A percentile compares a stretch with the other conserved stretches of the same genome.
Evolutionary conservation across 2,797 vertebrate genomes (phyloP).

Genomic region (Poecilia gillii): DNA sequence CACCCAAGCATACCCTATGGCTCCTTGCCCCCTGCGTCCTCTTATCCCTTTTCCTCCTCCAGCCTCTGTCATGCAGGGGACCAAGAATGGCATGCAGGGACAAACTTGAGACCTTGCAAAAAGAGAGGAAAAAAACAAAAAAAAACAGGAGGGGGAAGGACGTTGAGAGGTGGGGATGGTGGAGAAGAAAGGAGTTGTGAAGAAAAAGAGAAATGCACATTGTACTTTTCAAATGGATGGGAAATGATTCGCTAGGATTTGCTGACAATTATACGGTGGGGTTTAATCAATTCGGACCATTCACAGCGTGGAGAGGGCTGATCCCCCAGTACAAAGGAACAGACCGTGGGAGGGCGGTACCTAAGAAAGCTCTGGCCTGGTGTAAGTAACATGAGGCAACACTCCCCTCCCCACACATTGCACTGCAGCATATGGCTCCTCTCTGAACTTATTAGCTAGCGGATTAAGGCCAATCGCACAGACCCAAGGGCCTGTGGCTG

Average conservation of each 20-base stretch:
- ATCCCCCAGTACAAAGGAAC: constrained; percentile 90
- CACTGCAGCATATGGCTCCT: constrained; percentile 93
- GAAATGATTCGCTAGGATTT: constrained; percentile 95
- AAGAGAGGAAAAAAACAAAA: constrained; percentile 35
- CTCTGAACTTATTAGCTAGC: constrained; percentile 96
- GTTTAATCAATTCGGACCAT: constrained; percentile 95
- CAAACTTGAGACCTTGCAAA: constrained; percentile 73
- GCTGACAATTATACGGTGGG: constrained; percentile 91
- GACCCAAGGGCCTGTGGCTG: constrained; percentile 81
- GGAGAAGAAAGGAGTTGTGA: constrained; percentile 65
- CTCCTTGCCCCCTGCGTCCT: constrained; percentile 59
- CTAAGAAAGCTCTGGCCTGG: constrained; percentile 93
- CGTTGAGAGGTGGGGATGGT: constrained; percentile 59
- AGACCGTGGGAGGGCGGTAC: constrained; percentile 89
- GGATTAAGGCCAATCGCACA: constrained; percentile 93
- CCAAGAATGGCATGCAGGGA: constrained; percentile 71
- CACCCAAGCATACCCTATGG: constrained; percentile 72
- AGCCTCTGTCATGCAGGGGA: constrained; percentile 53
- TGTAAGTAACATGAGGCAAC: constrained; percentile 93
- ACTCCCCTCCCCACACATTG: constrained; percentile 87
- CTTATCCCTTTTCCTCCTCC: constrained; percentile 64
- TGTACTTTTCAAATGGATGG: constrained; percentile 89
- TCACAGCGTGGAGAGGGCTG: constrained; percentile 94
- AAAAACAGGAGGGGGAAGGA: constrained; percentile 67
- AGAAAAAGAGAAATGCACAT: constrained; percentile 83